These are phyloP conservation scores for Salvator merianae DNA, from an alignment of 2,113 vertebrate species.

Conservation along the genomic window DNA sequence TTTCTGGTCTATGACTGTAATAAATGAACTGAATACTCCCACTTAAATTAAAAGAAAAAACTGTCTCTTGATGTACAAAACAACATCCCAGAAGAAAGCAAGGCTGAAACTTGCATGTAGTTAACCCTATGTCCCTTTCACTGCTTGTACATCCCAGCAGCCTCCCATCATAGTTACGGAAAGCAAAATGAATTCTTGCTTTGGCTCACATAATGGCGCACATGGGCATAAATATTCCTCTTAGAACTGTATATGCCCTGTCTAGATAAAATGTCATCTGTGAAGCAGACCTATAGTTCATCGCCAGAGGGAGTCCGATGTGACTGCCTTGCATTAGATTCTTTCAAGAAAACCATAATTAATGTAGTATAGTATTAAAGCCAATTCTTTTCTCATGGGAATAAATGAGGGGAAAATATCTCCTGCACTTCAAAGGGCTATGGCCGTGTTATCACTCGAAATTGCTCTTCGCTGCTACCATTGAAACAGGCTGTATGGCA, in stretches of 20 bases:
- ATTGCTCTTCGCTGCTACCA: constrained; percentile 9
- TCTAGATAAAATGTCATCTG: background rate
- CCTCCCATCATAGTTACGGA: background rate
- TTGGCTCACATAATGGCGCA: background rate
- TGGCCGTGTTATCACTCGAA: background rate
- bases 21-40: too few species aligned
- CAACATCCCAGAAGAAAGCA: background rate
- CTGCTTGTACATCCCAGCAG: background rate
- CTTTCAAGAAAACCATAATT: constrained; percentile 3
- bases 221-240: background rate
- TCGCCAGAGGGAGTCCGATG: background rate
- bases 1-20: too few species aligned
- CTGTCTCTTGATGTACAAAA: background rate
- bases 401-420: background rate
- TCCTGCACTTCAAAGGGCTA: background rate
- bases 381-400: constrained; percentile 8
- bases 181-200: background rate
- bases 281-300: background rate
- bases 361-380: background rate
- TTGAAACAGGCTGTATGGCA: background rate
- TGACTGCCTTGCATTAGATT: background rate
- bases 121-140: too few species aligned
- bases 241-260: background rate
- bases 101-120: too few species aligned
- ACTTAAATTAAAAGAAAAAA: background rate